Evolutionary conservation across 2,888 invertebrate genomes (phyloP), one percentile per base, ranked within the genome.

Genomic region (Chloromyia formosa): DNA sequence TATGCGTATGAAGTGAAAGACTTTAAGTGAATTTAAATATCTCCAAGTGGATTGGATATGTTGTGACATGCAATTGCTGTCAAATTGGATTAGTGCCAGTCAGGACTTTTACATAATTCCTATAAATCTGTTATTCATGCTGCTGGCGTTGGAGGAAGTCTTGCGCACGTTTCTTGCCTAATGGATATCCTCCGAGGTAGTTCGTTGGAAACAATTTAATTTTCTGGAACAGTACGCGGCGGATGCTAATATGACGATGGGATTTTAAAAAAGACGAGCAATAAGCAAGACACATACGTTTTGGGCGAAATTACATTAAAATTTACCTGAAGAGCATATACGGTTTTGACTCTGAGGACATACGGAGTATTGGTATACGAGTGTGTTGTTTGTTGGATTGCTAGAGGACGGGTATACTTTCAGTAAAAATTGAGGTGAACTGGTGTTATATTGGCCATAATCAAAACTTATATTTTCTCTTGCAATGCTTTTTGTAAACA

Each of bases 141-240:
- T 27, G 16, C 7, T 35, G 27, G 27, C 60, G 22, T 22, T 16
- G 58, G 35, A 73, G 73, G 73, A 73, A 42, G 60, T 61, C 61
- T 78, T 76, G 75, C 77, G 78, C 78, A 78, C 78, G 78, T 78
- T 78, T 77, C 75, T 9, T 77, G 35, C 73, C 78, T 78, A 78
- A 78, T 78, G 78, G 78, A 78, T 78, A 77, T 78, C 74, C 77
- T 78, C 27, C 27, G 77, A 78, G 78, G 78, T 78, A 77, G 76
- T 78, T 75, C 76, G 75, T 77, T 78, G 71, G 75, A 75, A 78
- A 78, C 76, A 78, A 78, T 76, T 78, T 78, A 78, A 78, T 78
- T 78, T 78, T 64, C 61, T 73, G 69, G 40, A 60, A 62, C 49
- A 69, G 45, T 75, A 75, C 75, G 76, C 73, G 74, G 7, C 27